A percentile compares a stretch with the other conserved stretches of the same genome.
Conservation (phyloP, 2,113 vertebrate genomes). For the Ictalurus punctatus region DNA sequence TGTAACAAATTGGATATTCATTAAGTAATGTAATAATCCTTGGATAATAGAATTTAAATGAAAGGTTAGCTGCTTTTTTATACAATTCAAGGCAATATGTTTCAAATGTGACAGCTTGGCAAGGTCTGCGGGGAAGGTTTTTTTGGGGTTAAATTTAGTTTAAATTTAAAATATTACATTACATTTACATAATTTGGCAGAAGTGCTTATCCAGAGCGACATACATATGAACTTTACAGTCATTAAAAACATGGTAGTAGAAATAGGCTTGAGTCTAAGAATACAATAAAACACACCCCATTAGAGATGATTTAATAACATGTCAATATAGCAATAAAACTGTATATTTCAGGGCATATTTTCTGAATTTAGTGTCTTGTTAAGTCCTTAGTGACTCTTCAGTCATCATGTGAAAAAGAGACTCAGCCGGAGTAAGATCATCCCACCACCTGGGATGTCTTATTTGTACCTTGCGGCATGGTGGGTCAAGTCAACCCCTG, state of each 20-base stretch:
- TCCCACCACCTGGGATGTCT: not conserved
- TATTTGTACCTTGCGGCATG: not conserved
- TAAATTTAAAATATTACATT: too few relatives aligned
- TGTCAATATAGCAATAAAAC: too few relatives aligned
- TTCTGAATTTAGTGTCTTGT: too few relatives aligned
- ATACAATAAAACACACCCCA: too few relatives aligned
- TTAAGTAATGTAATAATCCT: too few relatives aligned
- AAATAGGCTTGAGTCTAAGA: too few relatives aligned
- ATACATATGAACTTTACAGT: not conserved
- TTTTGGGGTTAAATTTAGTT: not conserved
- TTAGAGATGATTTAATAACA: too few relatives aligned
- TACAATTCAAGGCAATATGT: not conserved
- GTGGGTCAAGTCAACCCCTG: too few relatives aligned
- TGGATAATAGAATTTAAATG: too few relatives aligned
- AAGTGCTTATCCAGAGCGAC: not conserved
- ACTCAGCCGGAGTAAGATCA: not conserved
- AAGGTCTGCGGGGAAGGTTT: not conserved
- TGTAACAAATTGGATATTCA: too few relatives aligned
- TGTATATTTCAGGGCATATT: too few relatives aligned
- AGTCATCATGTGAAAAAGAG: not conserved
- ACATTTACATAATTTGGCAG: not conserved
- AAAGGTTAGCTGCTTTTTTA: not conserved
- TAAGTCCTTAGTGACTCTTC: not conserved
- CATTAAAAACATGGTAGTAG: not conserved
- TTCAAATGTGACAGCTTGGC: not conserved